Conservation (phyloP, 2,888 invertebrate species). For the Caradrina clavipalpis region DNA sequence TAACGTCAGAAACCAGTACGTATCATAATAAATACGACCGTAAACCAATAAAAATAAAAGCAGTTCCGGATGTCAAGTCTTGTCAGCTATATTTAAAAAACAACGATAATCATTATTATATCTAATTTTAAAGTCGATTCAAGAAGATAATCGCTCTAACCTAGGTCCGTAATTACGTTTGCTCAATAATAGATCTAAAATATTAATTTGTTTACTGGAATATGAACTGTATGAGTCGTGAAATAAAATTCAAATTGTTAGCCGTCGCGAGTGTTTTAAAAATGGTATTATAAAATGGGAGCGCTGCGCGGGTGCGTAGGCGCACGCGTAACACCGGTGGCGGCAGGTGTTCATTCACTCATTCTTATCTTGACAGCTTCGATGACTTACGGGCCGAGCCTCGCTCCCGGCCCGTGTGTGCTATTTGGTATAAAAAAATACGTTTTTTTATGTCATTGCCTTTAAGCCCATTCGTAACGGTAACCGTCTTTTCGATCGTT, state of each 20-base stretch:
- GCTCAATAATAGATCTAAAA: constrained; percentile 75
- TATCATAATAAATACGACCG: constrained; percentile 71
- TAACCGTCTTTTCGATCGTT: constrained; percentile 84
- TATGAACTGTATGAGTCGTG: constrained; percentile 70
- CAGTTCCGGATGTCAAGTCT: constrained; percentile 84
- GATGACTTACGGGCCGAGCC: constrained; percentile 87
- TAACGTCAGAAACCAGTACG: constrained; percentile 67
- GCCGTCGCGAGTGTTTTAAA: constrained; percentile 65
- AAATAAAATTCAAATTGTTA: constrained; percentile 70
- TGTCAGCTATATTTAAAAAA: constrained; percentile 84
- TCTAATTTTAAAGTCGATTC: constrained; percentile 87
- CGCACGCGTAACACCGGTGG: constrained; percentile 89
- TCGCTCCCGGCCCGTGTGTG: constrained; percentile 82
- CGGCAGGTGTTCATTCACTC: constrained; percentile 90
- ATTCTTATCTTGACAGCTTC: constrained; percentile 90
- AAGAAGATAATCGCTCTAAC: constrained; percentile 83
- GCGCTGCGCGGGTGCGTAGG: constrained; percentile 81
- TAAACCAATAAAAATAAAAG: constrained; percentile 75
- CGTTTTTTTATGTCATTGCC: constrained; percentile 83
- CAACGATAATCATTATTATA: constrained; percentile 88
- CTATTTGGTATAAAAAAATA: constrained; percentile 83
- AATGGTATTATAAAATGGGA: constrained; percentile 74
- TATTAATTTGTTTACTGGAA: constrained; percentile 60
- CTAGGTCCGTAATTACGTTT: constrained; percentile 77
- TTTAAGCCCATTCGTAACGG: constrained; percentile 89